These are phyloP conservation scores for Argyresthia goedartella DNA, from an alignment of 2,888 invertebrate species.

Conservation along the genomic window DNA sequence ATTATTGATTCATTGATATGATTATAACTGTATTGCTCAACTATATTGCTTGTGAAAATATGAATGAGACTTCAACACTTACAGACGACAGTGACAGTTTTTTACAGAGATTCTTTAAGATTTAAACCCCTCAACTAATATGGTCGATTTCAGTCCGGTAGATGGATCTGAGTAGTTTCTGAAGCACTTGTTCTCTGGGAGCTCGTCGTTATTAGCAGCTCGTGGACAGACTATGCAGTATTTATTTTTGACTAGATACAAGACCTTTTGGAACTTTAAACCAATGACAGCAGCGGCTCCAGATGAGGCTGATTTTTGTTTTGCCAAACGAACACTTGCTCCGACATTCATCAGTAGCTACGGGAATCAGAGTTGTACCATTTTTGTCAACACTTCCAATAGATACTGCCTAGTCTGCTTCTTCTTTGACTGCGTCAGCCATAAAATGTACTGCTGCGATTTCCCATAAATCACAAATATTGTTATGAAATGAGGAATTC, in stretches of 20 bases:
- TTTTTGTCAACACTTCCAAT: constrained; percentile 6
- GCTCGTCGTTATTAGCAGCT: constrained; percentile 6
- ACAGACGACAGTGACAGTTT: too few relatives aligned
- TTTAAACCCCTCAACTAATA: not conserved
- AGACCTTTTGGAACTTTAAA: constrained; percentile 5
- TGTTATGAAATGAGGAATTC: constrained; percentile 2
- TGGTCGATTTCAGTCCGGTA: constrained; percentile 7
- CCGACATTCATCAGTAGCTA: constrained; percentile 7
- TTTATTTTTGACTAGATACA: constrained; percentile 9
- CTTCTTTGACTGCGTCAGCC: constrained; percentile 5
- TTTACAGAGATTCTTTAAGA: too few relatives aligned
- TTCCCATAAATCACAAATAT: constrained; percentile 8
- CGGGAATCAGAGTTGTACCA: constrained; percentile 7
- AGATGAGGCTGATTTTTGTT: constrained; percentile 6
- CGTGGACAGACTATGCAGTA: constrained; percentile 9
- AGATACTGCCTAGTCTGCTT: constrained; percentile 8
- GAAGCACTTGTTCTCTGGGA: too few relatives aligned
- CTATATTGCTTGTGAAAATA: too few relatives aligned
- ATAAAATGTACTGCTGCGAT: constrained; percentile 7
- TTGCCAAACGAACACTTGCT: too few relatives aligned
- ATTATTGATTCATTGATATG: too few relatives aligned
- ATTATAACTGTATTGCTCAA: too few relatives aligned
- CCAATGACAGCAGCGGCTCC: constrained; percentile 11
- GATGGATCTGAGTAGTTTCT: constrained; percentile 7
- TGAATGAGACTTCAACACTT: too few relatives aligned